Conservation (phyloP, 2,797 vertebrate genomes). For the Amblyopsis hoosieri region DNA sequence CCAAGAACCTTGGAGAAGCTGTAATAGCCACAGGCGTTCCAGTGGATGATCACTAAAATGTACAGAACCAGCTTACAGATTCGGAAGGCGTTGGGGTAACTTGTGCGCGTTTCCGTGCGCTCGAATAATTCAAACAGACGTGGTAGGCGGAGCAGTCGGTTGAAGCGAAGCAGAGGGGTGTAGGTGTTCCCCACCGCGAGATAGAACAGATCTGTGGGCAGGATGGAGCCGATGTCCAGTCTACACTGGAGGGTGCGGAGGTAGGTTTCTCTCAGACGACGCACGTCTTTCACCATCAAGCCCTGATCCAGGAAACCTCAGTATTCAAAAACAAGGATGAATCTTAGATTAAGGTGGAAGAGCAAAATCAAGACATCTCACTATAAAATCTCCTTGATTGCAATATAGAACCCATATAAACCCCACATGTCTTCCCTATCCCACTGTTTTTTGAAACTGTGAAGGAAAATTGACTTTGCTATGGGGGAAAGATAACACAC, state of each 20-base stretch:
- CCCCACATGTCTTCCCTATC: no score
- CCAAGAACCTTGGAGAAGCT: constrained; percentile 94
- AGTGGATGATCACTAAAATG: constrained; percentile 95
- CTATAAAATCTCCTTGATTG: no score
- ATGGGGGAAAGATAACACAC: no score
- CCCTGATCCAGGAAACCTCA: constrained; percentile 94
- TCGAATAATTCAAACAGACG: constrained; percentile 95
- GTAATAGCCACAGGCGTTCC: constrained; percentile 96
- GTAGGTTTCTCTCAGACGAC: constrained; percentile 84
- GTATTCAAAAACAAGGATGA: neutral
- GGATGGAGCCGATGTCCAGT: constrained; percentile 85
- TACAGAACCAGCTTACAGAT: constrained; percentile 93
- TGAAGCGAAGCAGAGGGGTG: constrained; percentile 89
- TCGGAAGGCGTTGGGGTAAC: constrained; percentile 91
- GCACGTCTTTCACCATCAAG: constrained; percentile 87
- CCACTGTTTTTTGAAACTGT: no score
- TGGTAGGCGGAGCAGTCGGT: constrained; percentile 88
- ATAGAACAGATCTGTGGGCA: constrained; percentile 90
- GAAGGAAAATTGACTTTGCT: no score
- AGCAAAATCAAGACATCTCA: no score
- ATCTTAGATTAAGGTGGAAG: neutral
- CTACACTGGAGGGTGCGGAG: constrained; percentile 86
- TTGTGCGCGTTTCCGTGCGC: constrained; percentile 92
- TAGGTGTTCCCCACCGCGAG: constrained; percentile 80
- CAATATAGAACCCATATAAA: no score